phyloP scores from a whole-genome alignment of 1,140 invertebrate genomes.

The Xylocopa sonorina region DNA sequence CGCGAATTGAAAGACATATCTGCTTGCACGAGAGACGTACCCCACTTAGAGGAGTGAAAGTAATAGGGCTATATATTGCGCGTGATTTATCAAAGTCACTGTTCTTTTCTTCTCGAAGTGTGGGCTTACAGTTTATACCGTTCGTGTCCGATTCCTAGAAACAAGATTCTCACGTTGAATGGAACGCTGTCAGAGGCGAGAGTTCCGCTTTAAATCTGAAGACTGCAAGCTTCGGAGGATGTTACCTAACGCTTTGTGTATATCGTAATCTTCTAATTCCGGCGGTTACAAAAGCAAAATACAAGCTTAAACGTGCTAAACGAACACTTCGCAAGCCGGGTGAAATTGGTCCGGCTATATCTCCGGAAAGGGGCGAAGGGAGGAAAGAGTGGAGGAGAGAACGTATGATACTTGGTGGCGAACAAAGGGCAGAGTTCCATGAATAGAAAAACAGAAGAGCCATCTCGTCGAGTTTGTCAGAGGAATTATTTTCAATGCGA shows the following conservation, averaged over 20 bases:
- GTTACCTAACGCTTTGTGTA: not conserved
- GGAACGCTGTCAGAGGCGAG: not conserved
- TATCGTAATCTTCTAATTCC: not conserved
- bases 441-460: slow-evolving; percentile 17
- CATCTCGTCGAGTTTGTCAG: not conserved
- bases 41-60: not conserved
- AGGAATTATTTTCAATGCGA: slow-evolving; percentile 6
- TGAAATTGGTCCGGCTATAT: slow-evolving; percentile 1
- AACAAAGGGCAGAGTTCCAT: slow-evolving; percentile 1
- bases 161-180: no score
- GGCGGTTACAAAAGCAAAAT: not conserved
- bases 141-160: not conserved
- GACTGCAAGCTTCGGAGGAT: not conserved
- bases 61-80: slow-evolving; percentile 1
- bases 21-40: not conserved
- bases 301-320: not conserved
- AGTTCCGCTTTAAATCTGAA: slow-evolving; percentile 28
- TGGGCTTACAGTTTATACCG: no score
- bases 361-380: not conserved
- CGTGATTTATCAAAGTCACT: slow-evolving; percentile 9
- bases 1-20: not conserved
- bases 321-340: not conserved
- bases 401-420: not conserved
- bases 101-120: not conserved
- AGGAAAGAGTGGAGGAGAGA: not conserved